Conservation (phyloP, 2,797 vertebrate species). For the Lagocephalus sceleratus region DNA sequence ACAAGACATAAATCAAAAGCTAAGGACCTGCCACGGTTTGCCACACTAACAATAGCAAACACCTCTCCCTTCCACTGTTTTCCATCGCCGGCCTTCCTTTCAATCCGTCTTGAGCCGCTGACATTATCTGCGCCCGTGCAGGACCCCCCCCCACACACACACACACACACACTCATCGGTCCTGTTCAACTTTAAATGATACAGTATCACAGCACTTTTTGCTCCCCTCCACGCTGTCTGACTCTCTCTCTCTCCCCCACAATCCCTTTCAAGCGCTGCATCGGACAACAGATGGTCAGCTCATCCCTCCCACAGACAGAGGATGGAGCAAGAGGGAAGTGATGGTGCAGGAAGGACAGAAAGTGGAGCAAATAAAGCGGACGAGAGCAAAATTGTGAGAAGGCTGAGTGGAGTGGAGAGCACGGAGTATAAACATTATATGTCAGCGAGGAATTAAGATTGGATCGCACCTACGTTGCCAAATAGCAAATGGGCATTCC, state of each 20-base stretch:
- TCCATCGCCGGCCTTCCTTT: constrained; percentile 39
- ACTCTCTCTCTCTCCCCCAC: constrained; percentile 36
- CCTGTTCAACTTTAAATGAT: constrained; percentile 55
- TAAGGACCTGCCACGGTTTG: constrained; percentile 56
- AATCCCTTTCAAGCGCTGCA: constrained; percentile 58
- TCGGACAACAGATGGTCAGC: constrained; percentile 72
- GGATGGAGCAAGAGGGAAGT: constrained; percentile 43
- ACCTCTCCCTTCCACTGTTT: constrained; percentile 46
- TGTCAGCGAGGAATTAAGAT: constrained; percentile 1
- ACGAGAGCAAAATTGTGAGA: not conserved
- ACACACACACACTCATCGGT: too few species aligned
- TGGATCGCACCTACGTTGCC: constrained; percentile 8
- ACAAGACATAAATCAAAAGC: constrained; percentile 68
- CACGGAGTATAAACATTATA: not conserved
- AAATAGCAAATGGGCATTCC: constrained; percentile 8
- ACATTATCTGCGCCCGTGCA: constrained; percentile 34
- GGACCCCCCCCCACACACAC: constrained; percentile 24
- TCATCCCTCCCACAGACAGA: constrained; percentile 65
- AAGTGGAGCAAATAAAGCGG: constrained; percentile 53
- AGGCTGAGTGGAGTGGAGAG: not conserved
- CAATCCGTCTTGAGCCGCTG: constrained; percentile 47
- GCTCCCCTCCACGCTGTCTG: constrained; percentile 21
- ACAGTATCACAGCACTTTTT: constrained; percentile 42
- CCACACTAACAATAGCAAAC: constrained; percentile 57
- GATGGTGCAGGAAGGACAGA: constrained; percentile 45